Evolutionary conservation across 2,113 vertebrate species (phyloP), one percentile per base, ranked within the genome.

Genomic region (Xiphophorus maculatus): DNA sequence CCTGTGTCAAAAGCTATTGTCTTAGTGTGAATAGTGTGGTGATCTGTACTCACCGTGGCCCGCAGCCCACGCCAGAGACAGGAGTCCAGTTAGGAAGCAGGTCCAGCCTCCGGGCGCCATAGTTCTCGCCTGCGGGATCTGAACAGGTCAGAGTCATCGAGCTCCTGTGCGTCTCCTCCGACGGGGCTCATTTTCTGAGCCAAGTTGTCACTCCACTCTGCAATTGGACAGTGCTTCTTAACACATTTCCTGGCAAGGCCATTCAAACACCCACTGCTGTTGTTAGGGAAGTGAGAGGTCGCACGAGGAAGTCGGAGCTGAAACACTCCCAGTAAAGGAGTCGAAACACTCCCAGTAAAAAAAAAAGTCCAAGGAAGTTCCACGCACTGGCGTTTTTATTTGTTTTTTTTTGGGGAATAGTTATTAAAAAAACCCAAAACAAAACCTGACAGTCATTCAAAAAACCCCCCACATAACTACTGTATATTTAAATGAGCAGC

Each of bases 211-310:
- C 5, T 74, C 9, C 1, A 54, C 4, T 76, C 40, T 22, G 33
- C 10, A 48, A 8, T 40, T 70, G 29, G 19, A 3, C 19, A 40
- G 19, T 0, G 22, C 6, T 44, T 54, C 62, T 77, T 81, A 54
- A 80, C 67, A 81, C 44, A 40, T 71, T 88, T 81, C 70, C 76
- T 78, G 63, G 7, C 1, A 1, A 58, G 0, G n/a, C 15, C 3
- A 5, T 63, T 33, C 2, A 15, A 28, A 48, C 27, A 5, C 9
- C 29, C 48, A 42, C 15, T 32, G 17, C 33, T 33, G 8, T 25
- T 69, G 71, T 17, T 74, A 66, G 73, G 81, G 90, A 91, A 91
- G 84, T 88, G 75, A 85, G 77, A 82, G 0, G 3, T 40, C 5
- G 58, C 11, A 73, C n/a, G 42, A 68, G 66, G 68, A 74, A 77